Base-by-base conservation (phyloP, 2,888 invertebrate genomes). In the Troilus luridus region DNA sequence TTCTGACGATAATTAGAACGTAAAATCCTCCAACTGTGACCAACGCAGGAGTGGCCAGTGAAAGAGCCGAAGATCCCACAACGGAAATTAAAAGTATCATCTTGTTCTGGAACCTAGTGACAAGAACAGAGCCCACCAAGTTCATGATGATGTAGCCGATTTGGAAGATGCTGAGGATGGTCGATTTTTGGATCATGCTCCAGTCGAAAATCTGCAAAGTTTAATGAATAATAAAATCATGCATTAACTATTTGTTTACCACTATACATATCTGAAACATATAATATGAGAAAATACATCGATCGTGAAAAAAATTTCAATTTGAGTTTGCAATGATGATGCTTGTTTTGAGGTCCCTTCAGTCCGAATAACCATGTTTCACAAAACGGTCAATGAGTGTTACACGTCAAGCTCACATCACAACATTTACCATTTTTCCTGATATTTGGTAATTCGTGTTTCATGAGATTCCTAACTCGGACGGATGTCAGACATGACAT, bases 81-180 rank as follows among this genome's bases (percentile, higher is more conserved):
- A 92, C 92, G 59, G 92, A 92, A 17, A 88, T 64, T 12, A 92
- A 89, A 14, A 95, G 94, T 54, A 96, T 93, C 91, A 94, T 94
- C 92, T 95, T 95, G 8, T 95, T 95, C 88, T 96, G 96, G 94
- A 95, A 95, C 5, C 93, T 93, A 91, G 94, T 95, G 0, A 96
- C 95, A 67, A 96, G 93, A 77, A 95, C 93, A 54, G 95, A 94
- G 10, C 96, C 96, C 0, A 96, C 96, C 2, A 97, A 94, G 94
- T 97, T 97, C 27, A 96, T 96, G 11, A 96, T 93, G 2, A 97
- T 95, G 93, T 97, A 97, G 1, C 97, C 97, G 97, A 97, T 97
- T 94, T 97, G 97, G 93, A 96, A 97, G 0, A 96, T 95, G 77
- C 96, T 96, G 17, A 96, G 93, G 1, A 96, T 94, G 91, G 96